Evolutionary conservation across 2,888 invertebrate genomes (phyloP).

Genomic region (Agrilus mali): DNA sequence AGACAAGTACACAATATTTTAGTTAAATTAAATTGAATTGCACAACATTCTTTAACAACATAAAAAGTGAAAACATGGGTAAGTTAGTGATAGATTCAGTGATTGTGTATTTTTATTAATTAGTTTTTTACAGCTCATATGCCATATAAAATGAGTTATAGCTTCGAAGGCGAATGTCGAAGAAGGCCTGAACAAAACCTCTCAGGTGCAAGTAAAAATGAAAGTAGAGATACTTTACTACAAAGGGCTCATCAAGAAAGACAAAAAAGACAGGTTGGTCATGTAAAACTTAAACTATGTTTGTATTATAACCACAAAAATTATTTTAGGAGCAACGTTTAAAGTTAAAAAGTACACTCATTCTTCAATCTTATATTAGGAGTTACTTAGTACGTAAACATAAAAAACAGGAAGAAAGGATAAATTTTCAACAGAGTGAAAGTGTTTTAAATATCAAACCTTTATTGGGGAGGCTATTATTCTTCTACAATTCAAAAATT

Average conservation of each 20-base stretch:
- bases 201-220: slow-evolving; percentile 69
- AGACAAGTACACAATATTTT: too few relatives aligned
- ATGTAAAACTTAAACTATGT: background rate
- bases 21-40: too few relatives aligned
- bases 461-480: slow-evolving; percentile 55
- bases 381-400: slow-evolving; percentile 60
- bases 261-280: slow-evolving; percentile 66
- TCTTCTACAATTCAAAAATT: slow-evolving; percentile 58
- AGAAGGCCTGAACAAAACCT: slow-evolving; percentile 80
- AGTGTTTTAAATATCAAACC: slow-evolving; percentile 38
- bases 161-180: slow-evolving; percentile 86
- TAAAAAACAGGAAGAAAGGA: slow-evolving; percentile 51
- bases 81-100: too few relatives aligned
- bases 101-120: too few relatives aligned
- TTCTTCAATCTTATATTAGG: slow-evolving; percentile 69
- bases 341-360: slow-evolving; percentile 61
- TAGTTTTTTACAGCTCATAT: slow-evolving; percentile 10
- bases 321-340: slow-evolving; percentile 51
- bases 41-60: too few relatives aligned
- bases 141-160: slow-evolving; percentile 38
- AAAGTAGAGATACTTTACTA: slow-evolving; percentile 58
- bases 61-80: too few relatives aligned
- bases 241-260: slow-evolving; percentile 76
- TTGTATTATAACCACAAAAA: background rate
- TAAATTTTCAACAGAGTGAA: slow-evolving; percentile 52